Conservation (phyloP, 2,888 invertebrate species). For the Lacanobia wlatinum region DNA sequence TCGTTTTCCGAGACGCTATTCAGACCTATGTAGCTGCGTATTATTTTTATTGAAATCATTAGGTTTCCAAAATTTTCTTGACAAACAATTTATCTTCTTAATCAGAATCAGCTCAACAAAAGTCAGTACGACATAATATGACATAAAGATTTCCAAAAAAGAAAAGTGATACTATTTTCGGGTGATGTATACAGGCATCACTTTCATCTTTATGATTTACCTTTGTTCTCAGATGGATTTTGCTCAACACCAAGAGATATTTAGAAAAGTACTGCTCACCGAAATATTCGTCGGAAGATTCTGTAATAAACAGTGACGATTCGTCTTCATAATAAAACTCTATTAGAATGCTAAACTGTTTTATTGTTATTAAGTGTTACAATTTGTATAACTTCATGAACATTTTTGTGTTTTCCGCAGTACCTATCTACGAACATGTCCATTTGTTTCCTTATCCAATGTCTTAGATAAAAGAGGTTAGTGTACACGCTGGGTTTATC, state of each 20-base stretch:
- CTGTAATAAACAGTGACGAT: not conserved
- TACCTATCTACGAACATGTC: constrained; percentile 60
- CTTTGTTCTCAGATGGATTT: constrained; percentile 77
- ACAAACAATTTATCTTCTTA: not conserved
- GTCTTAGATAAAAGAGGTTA: constrained; percentile 77
- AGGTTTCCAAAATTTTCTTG: not conserved
- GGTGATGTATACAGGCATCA: not conserved
- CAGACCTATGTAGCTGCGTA: not conserved
- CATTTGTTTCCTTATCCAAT: constrained; percentile 77
- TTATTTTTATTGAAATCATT: not conserved
- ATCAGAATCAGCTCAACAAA: not conserved
- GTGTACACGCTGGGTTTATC: constrained; percentile 81
- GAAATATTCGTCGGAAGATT: not conserved
- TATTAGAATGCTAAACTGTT: not conserved
- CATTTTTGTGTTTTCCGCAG: constrained; percentile 50
- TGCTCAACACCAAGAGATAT: constrained; percentile 72
- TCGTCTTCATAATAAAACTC: constrained; percentile 18
- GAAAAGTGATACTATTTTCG: constrained; percentile 10
- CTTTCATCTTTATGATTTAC: constrained; percentile 6
- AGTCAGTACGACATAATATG: not conserved
- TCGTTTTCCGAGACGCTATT: no score
- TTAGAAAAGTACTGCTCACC: constrained; percentile 71
- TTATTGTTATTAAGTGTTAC: constrained; percentile 7
- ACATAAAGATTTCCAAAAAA: constrained; percentile 10
- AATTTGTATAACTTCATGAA: rapidly evolving